phyloP scores from a whole-genome alignment of 2,888 invertebrate species.

The Gymnocheta viridis region DNA sequence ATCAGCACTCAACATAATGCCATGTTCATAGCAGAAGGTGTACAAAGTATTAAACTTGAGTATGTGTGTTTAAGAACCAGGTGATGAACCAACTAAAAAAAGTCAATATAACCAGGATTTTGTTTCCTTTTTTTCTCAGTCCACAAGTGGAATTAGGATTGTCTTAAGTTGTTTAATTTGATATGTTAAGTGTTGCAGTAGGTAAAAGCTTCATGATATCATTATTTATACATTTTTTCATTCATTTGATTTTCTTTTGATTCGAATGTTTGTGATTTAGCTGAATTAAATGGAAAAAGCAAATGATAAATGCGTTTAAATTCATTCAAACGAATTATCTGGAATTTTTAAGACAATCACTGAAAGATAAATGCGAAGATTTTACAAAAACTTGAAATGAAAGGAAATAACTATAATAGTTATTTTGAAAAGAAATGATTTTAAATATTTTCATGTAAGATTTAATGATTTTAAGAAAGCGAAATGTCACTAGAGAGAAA shows the following conservation, averaged over 20 bases:
- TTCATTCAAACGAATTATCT: constrained; percentile 42
- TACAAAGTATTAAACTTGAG: not conserved
- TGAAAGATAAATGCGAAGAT: constrained; percentile 5
- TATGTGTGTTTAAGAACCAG: constrained; percentile 6
- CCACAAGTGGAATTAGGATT: constrained; percentile 64
- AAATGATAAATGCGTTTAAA: constrained; percentile 63
- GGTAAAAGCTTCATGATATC: constrained; percentile 52
- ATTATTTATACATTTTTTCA: constrained; percentile 49
- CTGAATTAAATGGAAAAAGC: constrained; percentile 29
- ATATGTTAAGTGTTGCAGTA: constrained; percentile 66
- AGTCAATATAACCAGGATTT: constrained; percentile 42
- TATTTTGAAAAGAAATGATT: constrained; percentile 39
- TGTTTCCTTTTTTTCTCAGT: constrained; percentile 34
- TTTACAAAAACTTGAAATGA: constrained; percentile 31
- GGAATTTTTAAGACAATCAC: constrained; percentile 38
- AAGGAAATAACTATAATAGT: constrained; percentile 25
- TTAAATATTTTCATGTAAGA: constrained; percentile 22
- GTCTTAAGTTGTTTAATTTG: constrained; percentile 66
- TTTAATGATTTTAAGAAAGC: constrained; percentile 5
- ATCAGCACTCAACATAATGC: constrained; percentile 46
- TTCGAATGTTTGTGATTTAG: constrained; percentile 27
- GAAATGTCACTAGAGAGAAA: not conserved
- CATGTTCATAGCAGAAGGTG: constrained; percentile 38
- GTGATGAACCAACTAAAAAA: not conserved
- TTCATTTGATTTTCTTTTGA: not conserved